Evolutionary conservation across 2,797 vertebrate genomes (phyloP).

Genomic region (Dallia pectoralis): DNA sequence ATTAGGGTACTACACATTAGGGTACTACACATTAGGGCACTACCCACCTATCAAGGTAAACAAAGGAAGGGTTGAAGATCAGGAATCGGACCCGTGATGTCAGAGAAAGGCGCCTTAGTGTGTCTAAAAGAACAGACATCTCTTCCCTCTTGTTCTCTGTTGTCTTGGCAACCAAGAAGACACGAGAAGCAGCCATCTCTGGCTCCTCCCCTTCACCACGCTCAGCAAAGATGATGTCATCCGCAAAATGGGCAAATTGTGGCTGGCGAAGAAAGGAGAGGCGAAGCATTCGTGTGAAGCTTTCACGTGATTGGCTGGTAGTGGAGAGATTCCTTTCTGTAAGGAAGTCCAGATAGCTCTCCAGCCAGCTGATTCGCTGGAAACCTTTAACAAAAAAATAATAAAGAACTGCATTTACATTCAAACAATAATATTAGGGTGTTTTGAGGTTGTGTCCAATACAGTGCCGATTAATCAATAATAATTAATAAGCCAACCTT

Average conservation of each 20-base stretch:
- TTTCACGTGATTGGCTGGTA: conserved; percentile 86
- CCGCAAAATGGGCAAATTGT: conserved; percentile 90
- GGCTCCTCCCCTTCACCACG: conserved; percentile 87
- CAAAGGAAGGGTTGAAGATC: conserved; percentile 97
- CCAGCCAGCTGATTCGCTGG: conserved; percentile 98
- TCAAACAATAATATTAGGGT: not conserved
- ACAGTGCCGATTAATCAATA: too few relatives aligned
- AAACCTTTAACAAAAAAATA: conserved; percentile 72
- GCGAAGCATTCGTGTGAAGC: conserved; percentile 91
- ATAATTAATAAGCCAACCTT: too few relatives aligned
- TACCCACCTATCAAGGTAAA: conserved; percentile 90
- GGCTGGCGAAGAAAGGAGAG: conserved; percentile 89
- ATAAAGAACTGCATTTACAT: not conserved
- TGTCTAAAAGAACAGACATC: conserved; percentile 96
- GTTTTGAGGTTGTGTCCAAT: too few relatives aligned
- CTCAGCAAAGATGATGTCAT: conserved; percentile 97
- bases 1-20: too few relatives aligned
- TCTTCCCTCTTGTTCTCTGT: conserved; percentile 97
- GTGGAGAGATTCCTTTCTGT: conserved; percentile 90
- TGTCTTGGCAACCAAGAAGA: conserved; percentile 97
- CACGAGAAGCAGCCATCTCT: conserved; percentile 92
- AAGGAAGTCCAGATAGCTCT: conserved; percentile 94
- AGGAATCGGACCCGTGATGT: conserved; percentile 97
- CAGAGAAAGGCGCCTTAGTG: conserved; percentile 91
- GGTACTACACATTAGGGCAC: too few relatives aligned